These are phyloP conservation scores for Ceyx margarethae DNA, from an alignment of 2,113 vertebrate species.

Conservation along the genomic window DNA sequence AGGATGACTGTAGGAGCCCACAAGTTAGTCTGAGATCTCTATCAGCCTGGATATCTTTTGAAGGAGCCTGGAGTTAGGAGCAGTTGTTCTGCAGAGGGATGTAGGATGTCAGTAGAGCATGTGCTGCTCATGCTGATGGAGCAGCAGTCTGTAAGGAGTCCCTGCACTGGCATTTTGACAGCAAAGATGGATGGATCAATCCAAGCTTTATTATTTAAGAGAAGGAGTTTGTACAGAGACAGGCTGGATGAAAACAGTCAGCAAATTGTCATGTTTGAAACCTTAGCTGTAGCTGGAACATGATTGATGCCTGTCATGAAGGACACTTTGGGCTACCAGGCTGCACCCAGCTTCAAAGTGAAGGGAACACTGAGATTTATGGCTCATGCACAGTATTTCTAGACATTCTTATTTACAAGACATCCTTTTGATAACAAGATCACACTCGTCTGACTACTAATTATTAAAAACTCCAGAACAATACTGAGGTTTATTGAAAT, in stretches of 20 bases:
- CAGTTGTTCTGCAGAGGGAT: not conserved
- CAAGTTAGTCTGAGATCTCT: not conserved
- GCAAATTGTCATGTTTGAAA: not conserved
- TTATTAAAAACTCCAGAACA: not conserved
- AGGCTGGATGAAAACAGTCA: not conserved
- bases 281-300: not conserved
- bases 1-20: not conserved
- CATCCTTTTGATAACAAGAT: not conserved
- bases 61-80: not conserved
- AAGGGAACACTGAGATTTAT: not conserved
- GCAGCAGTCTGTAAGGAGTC: not conserved
- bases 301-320: not conserved
- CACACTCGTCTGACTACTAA: not conserved
- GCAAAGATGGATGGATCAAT: not conserved
- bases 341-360: not conserved
- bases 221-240: not conserved
- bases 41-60: not conserved
- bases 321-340: not conserved
- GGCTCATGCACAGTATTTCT: fast-evolving
- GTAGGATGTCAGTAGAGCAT: not conserved
- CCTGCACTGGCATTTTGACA: not conserved
- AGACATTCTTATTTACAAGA: not conserved
- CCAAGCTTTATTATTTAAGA: not conserved
- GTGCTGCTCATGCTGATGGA: not conserved
- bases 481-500: not conserved